phyloP scores from a whole-genome alignment of 2,888 invertebrate species.

The Drosophila engyochracea region DNA sequence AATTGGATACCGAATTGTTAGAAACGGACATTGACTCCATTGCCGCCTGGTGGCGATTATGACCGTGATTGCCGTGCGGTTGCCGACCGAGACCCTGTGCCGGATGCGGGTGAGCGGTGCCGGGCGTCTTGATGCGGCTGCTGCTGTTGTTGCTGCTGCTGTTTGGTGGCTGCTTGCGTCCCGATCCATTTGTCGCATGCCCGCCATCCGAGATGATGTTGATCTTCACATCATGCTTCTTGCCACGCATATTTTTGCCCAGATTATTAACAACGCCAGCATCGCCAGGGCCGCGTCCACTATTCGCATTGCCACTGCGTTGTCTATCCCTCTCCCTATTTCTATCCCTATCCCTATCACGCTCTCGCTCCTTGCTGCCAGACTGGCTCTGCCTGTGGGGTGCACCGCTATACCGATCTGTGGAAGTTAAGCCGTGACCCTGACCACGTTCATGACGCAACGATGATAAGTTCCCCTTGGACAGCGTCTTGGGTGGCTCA shows the following conservation, averaged over 20 bases:
- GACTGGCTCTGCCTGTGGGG: slow-evolving; percentile 56
- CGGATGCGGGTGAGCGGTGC: neutral
- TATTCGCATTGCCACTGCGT: slow-evolving; percentile 5
- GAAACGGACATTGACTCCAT: slow-evolving; percentile 74
- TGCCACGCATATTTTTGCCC: slow-evolving; percentile 73
- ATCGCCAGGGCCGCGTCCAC: slow-evolving; percentile 67
- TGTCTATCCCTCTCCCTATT: slow-evolving; percentile 26
- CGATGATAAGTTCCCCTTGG: slow-evolving; percentile 13
- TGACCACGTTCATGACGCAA: slow-evolving; percentile 52
- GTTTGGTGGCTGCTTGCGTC: slow-evolving; percentile 43
- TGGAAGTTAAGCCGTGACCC: slow-evolving; percentile 35
- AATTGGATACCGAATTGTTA: slow-evolving; percentile 83
- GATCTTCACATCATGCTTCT: slow-evolving; percentile 82
- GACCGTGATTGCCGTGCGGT: neutral
- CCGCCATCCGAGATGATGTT: slow-evolving; percentile 83
- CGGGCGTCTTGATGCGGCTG: slow-evolving; percentile 17
- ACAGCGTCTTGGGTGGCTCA: slow-evolving; percentile 19
- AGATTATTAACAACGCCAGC: slow-evolving; percentile 72
- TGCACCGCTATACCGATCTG: slow-evolving; percentile 53
- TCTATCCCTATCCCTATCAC: slow-evolving; percentile 40
- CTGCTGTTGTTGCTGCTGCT: slow-evolving; percentile 50
- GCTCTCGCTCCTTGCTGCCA: slow-evolving; percentile 43
- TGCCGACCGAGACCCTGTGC: neutral
- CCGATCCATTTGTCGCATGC: slow-evolving; percentile 41
- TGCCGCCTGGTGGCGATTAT: slow-evolving; percentile 59